Percentiles rank a stretch among this genome's conserved stretches.
Conservation (phyloP, 2,113 vertebrate genomes). For the Epinephelus moara region DNA sequence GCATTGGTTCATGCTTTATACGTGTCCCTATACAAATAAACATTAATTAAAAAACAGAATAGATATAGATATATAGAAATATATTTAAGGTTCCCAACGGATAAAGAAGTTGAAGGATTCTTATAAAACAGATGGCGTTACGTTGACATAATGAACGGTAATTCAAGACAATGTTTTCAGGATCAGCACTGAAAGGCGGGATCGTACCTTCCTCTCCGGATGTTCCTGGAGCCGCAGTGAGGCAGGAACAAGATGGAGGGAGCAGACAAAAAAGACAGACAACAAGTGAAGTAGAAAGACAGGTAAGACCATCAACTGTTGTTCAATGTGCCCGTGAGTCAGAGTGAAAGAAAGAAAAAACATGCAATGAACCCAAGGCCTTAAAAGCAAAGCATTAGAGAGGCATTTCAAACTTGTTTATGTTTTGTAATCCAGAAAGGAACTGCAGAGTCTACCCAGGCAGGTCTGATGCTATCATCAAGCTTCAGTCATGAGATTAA, state of each 20-base stretch:
- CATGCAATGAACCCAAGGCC: conserved; percentile 30
- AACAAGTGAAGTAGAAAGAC: conserved; percentile 33
- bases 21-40: neutral
- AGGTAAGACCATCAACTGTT: neutral
- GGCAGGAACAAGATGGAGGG: conserved; percentile 26
- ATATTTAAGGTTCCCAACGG: neutral
- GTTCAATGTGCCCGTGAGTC: neutral
- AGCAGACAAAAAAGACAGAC: conserved; percentile 21
- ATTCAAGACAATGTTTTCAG: neutral
- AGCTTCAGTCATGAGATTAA: neutral
- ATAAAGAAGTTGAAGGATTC: neutral
- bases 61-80: neutral
- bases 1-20: conserved; percentile 11
- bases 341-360: neutral
- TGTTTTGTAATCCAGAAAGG: neutral
- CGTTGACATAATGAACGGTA: conserved; percentile 8
- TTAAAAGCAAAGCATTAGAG: conserved; percentile 18
- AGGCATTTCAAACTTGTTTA: neutral
- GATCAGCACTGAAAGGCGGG: conserved; percentile 86
- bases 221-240: conserved; percentile 88
- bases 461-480: neutral
- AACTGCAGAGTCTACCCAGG: neutral
- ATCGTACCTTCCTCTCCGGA: conserved; percentile 97
- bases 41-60: neutral
- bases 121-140: conserved; percentile 50